phyloP scores from a whole-genome alignment of 2,113 vertebrate genomes.

The Aegithalos caudatus region DNA sequence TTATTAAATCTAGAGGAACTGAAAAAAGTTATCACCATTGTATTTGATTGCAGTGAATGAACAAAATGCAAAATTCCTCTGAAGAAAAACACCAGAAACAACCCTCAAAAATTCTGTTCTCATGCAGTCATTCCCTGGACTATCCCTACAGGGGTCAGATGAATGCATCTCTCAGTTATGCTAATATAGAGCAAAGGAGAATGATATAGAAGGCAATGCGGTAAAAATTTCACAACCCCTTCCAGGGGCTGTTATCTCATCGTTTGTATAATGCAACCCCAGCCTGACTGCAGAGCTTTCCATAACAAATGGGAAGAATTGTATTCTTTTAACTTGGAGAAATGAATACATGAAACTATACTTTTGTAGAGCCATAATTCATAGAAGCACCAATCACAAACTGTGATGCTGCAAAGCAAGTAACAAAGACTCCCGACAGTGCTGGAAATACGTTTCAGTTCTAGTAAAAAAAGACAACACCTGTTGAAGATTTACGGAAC shows the following conservation, averaged over 20 bases:
- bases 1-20: background rate
- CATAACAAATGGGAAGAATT: background rate
- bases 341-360: background rate
- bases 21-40: background rate
- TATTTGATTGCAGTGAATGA: background rate
- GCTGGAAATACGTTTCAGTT: background rate
- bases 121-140: background rate
- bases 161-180: background rate
- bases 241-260: background rate
- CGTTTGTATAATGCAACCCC: accelerated
- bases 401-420: background rate
- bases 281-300: background rate
- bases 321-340: background rate
- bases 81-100: background rate
- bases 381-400: background rate
- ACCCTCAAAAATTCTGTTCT: background rate
- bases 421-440: background rate
- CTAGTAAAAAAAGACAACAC: background rate
- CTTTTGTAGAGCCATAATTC: background rate
- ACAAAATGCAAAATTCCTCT: background rate
- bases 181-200: background rate
- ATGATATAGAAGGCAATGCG: accelerated
- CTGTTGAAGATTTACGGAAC: background rate
- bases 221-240: background rate
- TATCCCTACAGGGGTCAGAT: background rate